Base-by-base conservation (phyloP, 2,888 invertebrate species). In the Parnassius smintheus region DNA sequence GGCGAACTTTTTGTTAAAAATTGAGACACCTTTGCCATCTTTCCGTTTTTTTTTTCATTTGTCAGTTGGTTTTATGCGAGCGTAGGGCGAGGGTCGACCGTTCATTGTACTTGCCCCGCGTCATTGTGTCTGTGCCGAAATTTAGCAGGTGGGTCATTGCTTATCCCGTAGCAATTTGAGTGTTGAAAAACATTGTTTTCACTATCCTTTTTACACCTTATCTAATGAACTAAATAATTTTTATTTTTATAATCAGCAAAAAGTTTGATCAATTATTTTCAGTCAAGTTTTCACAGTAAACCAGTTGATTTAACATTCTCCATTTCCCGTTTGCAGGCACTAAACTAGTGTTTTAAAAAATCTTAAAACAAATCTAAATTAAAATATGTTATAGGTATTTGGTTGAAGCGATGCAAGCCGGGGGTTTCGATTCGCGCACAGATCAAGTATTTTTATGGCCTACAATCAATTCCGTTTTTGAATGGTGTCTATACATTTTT, bases 1-100 rank as follows among this genome's bases (percentile, higher is more conserved):
- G 80, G 82, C 80, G 81, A 80, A 80, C 72, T 83, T 88, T 87
- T 84, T 85, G 80, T 80, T 74, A 74, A 85, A 86, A 90, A 86
- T 85, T 85, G 84, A 88, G 90, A 91, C 91, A 91, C 90, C 91
- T 91, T 91, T 91, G 89, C 75, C 85, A 91, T 91, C 91, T 89
- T 90, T 89, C 69, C 79, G 79, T 79, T 88, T 88, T 77, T 90
- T 90, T 84, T 80, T 52, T 72, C 75, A 73, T 76, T 72, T 80
- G 79, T 77, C 72, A 74, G 66, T 72, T 70, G 73, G 75, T 80
- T 85, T 85, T 87, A 82, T 75, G 74, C 72, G 73, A 75, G 70
- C 72, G 67, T 72, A 74, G 76, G 83, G 83, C 82, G 81, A 74
- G 88, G 89, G 88, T 88, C 85, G 83, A 74, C 80, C 79, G 76